These are phyloP conservation scores for Agrilus cyanescens DNA, from an alignment of 2,888 invertebrate species.

Conservation along the genomic window DNA sequence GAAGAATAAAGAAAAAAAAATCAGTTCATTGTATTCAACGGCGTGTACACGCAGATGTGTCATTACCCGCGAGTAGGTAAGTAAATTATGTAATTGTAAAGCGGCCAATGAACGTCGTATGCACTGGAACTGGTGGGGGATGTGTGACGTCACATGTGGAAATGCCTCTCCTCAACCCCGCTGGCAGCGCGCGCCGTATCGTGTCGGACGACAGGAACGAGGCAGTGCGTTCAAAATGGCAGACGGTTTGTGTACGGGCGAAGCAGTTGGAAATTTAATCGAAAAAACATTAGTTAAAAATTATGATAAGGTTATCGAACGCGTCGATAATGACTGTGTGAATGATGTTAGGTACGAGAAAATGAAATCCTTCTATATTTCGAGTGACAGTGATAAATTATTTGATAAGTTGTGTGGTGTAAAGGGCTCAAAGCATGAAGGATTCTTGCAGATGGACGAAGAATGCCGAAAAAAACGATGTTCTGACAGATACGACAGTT, in stretches of 20 bases:
- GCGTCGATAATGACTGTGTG: slow-evolving; percentile 36
- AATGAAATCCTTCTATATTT: slow-evolving; percentile 36
- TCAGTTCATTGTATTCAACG: slow-evolving; percentile 18
- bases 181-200: slow-evolving; percentile 23
- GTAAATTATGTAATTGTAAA: slow-evolving; percentile 35
- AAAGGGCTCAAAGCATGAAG: slow-evolving; percentile 26
- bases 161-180: slow-evolving; percentile 25
- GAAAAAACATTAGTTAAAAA: slow-evolving; percentile 45
- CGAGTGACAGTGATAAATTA: slow-evolving; percentile 33
- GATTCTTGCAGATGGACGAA: slow-evolving; percentile 30
- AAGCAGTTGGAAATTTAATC: slow-evolving; percentile 47
- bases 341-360: slow-evolving; percentile 43
- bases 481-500: slow-evolving; percentile 85
- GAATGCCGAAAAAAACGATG: slow-evolving; percentile 73
- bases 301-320: slow-evolving; percentile 34
- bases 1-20: slow-evolving; percentile 16
- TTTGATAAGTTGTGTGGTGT: slow-evolving; percentile 28
- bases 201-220: slow-evolving; percentile 11
- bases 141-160: slow-evolving; percentile 28
- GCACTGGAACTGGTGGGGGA: slow-evolving; percentile 22
- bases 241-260: slow-evolving; percentile 61
- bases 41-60: slow-evolving; percentile 32
- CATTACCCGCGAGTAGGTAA: slow-evolving; percentile 34
- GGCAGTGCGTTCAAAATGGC: slow-evolving; percentile 70
- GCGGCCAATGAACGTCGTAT: slow-evolving; percentile 37